These are phyloP conservation scores for Glandiceps talaboti DNA, from an alignment of 53 echinoderm and acorn worm species.

Conservation along the genomic window DNA sequence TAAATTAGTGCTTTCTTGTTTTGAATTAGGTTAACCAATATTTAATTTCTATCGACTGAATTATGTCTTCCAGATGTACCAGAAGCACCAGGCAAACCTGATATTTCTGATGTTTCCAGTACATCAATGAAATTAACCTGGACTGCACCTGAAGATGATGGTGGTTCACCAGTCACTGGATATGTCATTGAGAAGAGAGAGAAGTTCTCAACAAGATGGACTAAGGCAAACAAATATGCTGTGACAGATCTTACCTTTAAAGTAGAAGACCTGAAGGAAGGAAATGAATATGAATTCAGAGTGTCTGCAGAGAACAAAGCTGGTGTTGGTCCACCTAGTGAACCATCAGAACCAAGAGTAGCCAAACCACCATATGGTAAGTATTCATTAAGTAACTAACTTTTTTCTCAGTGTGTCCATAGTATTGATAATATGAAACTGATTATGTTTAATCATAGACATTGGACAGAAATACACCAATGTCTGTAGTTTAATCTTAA, in stretches of 20 bases:
- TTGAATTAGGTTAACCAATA: too few relatives aligned
- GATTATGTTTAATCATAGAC: too few relatives aligned
- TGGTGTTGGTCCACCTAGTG: background rate
- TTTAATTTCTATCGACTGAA: too few relatives aligned
- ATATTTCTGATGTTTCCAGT: constrained; percentile 37
- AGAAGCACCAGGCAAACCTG: constrained; percentile 61
- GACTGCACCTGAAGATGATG: constrained; percentile 56
- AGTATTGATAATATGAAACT: too few relatives aligned
- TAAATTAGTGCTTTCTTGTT: too few relatives aligned
- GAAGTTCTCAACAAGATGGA: constrained; percentile 28
- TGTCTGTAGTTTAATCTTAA: too few relatives aligned
- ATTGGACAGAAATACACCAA: too few relatives aligned
- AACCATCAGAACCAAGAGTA: background rate
- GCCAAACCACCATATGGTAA: constrained; percentile 47
- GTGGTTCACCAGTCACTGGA: constrained; percentile 59
- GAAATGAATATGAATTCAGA: constrained; percentile 1
- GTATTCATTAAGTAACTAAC: too few relatives aligned
- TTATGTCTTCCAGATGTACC: constrained; percentile 74
- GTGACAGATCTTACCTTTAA: constrained; percentile 19
- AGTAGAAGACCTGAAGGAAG: constrained; percentile 23
- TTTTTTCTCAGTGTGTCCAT: too few relatives aligned
- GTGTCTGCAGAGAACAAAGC: background rate
- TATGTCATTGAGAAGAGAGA: constrained; percentile 47
- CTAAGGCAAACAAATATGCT: constrained; percentile 14
- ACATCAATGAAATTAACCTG: constrained; percentile 48